A percentile compares a stretch with the other conserved stretches of the same genome.
Conservation (phyloP, 2,888 invertebrate species). For the Erebia epiphron region DNA sequence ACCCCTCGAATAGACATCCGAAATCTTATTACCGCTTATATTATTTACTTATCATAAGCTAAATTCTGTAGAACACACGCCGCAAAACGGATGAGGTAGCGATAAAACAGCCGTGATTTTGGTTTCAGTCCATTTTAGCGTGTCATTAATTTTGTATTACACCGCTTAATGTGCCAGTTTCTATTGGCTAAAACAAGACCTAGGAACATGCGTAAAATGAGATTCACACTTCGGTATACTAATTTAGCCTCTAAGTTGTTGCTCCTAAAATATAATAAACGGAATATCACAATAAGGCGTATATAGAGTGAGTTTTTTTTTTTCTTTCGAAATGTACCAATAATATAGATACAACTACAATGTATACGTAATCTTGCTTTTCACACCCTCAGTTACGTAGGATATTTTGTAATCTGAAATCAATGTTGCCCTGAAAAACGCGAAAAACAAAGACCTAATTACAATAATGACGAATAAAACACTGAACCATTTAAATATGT, state of each 20-base stretch:
- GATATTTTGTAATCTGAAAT: no score
- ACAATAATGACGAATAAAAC: neutral
- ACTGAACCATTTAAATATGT: neutral
- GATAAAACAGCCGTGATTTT: constrained; percentile 43
- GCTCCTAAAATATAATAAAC: no score
- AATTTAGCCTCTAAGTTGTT: no score
- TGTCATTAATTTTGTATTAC: constrained; percentile 10
- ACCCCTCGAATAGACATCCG: no score
- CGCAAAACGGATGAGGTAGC: constrained; percentile 49
- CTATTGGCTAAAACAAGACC: neutral
- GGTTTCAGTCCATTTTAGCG: constrained; percentile 1
- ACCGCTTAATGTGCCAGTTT: neutral
- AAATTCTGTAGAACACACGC: constrained; percentile 48
- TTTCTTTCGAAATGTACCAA: no score
- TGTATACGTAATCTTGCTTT: no score
- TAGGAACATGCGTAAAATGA: neutral
- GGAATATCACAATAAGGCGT: no score
- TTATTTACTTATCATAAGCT: constrained; percentile 24
- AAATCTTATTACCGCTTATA: neutral
- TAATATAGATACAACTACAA: no score
- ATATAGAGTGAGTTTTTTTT: no score
- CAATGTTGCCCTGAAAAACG: no score
- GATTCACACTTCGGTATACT: neutral
- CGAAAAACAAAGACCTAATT: neutral
- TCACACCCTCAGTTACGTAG: no score